phyloP scores from a whole-genome alignment of 2,113 vertebrate genomes.

The Rutilus rutilus region DNA sequence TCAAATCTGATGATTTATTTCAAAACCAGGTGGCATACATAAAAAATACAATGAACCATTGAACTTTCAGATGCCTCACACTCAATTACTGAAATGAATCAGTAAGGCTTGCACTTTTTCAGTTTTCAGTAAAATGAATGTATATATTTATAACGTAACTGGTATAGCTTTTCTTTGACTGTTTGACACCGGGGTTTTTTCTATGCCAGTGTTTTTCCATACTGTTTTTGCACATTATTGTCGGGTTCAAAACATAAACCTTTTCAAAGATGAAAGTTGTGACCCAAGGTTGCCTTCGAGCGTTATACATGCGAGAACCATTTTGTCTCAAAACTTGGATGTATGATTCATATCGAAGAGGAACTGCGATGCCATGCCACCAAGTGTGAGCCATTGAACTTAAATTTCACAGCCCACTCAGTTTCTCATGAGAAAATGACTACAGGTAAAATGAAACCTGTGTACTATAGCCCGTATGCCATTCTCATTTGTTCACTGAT shows the following conservation, averaged over 20 bases:
- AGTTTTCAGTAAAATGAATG: not conserved
- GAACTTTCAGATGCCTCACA: constrained; percentile 19
- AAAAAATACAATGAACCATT: not conserved
- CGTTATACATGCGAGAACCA: constrained; percentile 29
- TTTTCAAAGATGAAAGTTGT: not conserved
- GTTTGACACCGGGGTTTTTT: not conserved
- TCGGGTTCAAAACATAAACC: not conserved
- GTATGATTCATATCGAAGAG: constrained; percentile 52
- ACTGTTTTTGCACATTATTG: not conserved
- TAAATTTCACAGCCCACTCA: constrained; percentile 16
- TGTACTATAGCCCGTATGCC: not conserved
- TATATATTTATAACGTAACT: too few species aligned
- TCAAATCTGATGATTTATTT: constrained; percentile 14
- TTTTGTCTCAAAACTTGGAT: not conserved
- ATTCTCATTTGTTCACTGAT: not conserved
- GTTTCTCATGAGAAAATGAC: constrained; percentile 54
- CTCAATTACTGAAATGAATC: not conserved
- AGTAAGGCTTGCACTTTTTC: not conserved
- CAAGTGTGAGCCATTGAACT: constrained; percentile 72
- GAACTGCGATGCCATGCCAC: constrained; percentile 54
- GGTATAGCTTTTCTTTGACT: not conserved
- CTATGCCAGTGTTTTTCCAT: not conserved
- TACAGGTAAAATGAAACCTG: not conserved
- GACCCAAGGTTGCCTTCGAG: not conserved
- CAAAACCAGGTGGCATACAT: not conserved